phyloP scores from a whole-genome alignment of 2,888 invertebrate genomes.

The Caenorhabditis sp. region DNA sequence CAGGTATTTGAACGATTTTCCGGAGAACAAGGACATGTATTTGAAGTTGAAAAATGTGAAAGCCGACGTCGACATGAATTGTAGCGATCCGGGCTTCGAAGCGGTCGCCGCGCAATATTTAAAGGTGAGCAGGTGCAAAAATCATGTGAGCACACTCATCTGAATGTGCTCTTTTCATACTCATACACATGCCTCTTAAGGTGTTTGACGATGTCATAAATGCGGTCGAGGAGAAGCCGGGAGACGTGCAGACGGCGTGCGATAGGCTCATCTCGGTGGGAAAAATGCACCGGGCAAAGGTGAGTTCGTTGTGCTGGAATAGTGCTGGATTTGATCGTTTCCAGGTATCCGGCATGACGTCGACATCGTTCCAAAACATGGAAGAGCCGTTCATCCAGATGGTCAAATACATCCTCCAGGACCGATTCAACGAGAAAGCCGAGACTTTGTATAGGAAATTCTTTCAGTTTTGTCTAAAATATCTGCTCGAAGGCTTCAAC shows the following conservation, averaged over 20 bases:
- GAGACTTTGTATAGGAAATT: constrained; percentile 79
- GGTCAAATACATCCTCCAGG: constrained; percentile 75
- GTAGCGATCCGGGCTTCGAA: constrained; percentile 70
- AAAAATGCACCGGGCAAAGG: constrained; percentile 77
- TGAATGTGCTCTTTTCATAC: too few relatives aligned
- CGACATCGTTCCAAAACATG: constrained; percentile 78
- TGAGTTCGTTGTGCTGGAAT: too few relatives aligned
- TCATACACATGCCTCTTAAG: constrained; percentile 41
- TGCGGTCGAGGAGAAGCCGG: constrained; percentile 76
- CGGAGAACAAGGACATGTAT: constrained; percentile 69
- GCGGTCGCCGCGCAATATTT: constrained; percentile 70
- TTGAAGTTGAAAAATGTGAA: constrained; percentile 70
- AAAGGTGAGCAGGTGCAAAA: constrained; percentile 61
- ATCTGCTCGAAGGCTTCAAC: constrained; percentile 77
- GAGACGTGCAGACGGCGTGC: constrained; percentile 73
- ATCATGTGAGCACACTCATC: too few relatives aligned
- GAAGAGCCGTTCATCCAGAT: constrained; percentile 80
- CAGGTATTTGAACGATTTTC: constrained; percentile 74
- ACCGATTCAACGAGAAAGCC: constrained; percentile 80
- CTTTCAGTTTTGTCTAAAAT: constrained; percentile 79
- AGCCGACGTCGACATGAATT: constrained; percentile 62
- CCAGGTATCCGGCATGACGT: constrained; percentile 72
- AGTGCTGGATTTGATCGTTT: constrained; percentile 29
- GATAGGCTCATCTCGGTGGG: constrained; percentile 73
- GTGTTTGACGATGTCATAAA: constrained; percentile 78